Conservation (phyloP, 1,140 invertebrate genomes). For the Lasioglossum baleicum region DNA sequence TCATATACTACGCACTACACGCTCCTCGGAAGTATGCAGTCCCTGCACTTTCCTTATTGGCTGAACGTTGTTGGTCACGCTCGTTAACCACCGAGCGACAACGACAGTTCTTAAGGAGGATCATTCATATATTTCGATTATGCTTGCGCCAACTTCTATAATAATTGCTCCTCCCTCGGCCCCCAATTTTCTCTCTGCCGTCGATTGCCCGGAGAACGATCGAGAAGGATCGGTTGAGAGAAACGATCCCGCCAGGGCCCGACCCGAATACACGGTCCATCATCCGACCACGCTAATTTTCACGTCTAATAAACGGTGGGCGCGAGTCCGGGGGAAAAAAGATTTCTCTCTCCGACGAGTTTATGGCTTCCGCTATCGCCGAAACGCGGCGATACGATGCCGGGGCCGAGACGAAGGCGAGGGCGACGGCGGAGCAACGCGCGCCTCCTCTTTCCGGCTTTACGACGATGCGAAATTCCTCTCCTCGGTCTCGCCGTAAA, state of each 20-base stretch:
- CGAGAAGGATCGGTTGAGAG: not conserved
- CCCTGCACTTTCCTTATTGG: no score
- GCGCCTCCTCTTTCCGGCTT: constrained; percentile 58
- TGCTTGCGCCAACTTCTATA: no score
- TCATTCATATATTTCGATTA: no score
- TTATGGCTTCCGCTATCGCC: constrained; percentile 62
- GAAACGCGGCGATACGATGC: constrained; percentile 34
- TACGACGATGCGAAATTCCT: constrained; percentile 77
- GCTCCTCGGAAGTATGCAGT: no score
- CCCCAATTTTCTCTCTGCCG: no score
- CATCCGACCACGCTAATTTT: constrained; percentile 63
- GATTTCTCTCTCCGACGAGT: constrained; percentile 21
- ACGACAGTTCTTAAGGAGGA: no score
- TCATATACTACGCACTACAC: no score
- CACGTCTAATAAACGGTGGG: constrained; percentile 62
- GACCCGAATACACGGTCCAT: not conserved
- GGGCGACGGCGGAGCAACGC: constrained; percentile 44
- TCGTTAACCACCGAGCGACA: no score
- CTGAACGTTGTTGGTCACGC: no score
- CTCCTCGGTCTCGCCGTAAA: constrained; percentile 66
- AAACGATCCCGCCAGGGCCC: not conserved
- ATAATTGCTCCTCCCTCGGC: no score
- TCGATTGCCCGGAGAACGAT: no score
- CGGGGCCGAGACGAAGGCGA: no score
- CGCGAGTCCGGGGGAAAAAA: constrained; percentile 1